Evolutionary conservation across 2,113 vertebrate genomes (phyloP).

Genomic region (Ifrita kowaldi): DNA sequence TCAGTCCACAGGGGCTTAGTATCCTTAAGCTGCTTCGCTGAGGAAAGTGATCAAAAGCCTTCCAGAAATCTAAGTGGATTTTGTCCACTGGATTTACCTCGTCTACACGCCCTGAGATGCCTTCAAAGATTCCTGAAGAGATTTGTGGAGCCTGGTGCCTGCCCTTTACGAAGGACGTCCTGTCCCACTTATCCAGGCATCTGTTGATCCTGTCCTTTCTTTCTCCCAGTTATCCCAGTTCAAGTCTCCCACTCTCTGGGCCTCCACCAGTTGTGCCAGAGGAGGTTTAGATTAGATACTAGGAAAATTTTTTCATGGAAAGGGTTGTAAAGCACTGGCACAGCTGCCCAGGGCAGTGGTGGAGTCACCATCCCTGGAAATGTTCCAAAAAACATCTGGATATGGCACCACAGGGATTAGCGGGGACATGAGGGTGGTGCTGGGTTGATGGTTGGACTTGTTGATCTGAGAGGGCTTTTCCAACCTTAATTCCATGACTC

Average conservation of each 20-base stretch:
- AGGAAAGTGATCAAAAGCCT: neutral
- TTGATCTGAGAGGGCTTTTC: neutral
- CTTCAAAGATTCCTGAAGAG: neutral
- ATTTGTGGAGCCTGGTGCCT: neutral
- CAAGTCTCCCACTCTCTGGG: neutral
- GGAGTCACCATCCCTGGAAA: neutral
- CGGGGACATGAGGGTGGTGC: neutral
- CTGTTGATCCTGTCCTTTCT: neutral
- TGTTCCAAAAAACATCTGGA: rapidly evolving
- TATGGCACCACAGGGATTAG: neutral
- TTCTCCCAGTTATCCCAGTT: neutral
- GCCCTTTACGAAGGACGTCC: neutral
- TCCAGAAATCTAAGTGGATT: neutral
- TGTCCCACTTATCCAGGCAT: neutral
- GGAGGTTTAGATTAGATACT: neutral
- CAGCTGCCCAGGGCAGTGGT: neutral
- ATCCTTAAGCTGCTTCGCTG: neutral
- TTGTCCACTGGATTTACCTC: conserved; percentile 2
- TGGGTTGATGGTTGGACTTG: neutral
- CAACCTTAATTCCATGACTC: neutral
- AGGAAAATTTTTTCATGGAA: neutral
- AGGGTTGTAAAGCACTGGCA: neutral
- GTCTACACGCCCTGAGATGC: neutral
- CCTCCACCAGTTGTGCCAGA: neutral
- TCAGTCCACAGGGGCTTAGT: neutral